Evolutionary conservation across 2,888 invertebrate genomes (phyloP), one percentile per base, ranked within the genome.

Genomic region (Conistra vaccinii): DNA sequence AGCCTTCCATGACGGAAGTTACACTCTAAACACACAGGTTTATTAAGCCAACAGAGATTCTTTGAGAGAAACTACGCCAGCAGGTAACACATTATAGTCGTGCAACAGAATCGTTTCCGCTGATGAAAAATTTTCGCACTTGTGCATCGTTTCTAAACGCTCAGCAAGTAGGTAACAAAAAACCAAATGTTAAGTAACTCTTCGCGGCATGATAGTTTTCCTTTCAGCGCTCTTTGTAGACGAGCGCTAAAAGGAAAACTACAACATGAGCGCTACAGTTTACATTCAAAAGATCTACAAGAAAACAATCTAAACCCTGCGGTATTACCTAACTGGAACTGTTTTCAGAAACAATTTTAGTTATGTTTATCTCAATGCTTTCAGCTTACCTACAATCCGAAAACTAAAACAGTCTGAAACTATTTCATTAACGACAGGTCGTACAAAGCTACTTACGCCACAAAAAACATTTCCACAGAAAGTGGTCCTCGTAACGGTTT

Each of bases 1-100:
- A 96, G 23, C 96, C 96, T 89, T 96, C 96, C 96, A 96, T 96
- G 84, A 84, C 90, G 73, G 84, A 78, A 72, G 83, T 72, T 51
- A 77, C 85, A 80, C 81, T 91, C 92, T 93, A 75, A 45, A 78
- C 68, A 84, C 35, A 76, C n/a, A 75, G 26, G 48, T 26, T 62
- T 10, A 58, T 10, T 63, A 62, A 23, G 26, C 26, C 51, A 53
- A n/a, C 29, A 62, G 5, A 29, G 2, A 51, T 60, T 66, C 23
- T 32, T 62, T 35, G 42, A 57, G 12, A 62, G 12, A 35, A 55
- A 62, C 6, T 42, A 53, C 82, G 82, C 82, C 17, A 82, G 82
- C 84, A 14, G 17, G 6, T 51, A 14, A 45, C 5, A 57, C 1
- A 10, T 29, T 35, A 17, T 29, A 66, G 5, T 23, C 51, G 53